Evolutionary conservation across 2,888 invertebrate species (phyloP), one percentile per base, ranked within the genome.

Genomic region (Rapana venosa): DNA sequence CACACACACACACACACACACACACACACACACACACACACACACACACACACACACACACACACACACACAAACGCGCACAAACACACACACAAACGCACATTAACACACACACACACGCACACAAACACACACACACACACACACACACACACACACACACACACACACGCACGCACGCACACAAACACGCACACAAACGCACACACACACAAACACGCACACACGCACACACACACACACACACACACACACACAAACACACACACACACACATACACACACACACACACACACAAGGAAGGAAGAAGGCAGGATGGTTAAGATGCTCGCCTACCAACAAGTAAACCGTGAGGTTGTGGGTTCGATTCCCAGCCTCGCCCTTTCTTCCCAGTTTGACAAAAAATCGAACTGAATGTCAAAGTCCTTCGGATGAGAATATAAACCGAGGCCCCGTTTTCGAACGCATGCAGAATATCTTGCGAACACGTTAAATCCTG

Each of bases 61-160:
- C 77, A 77, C 77, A 77, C 77, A 77, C 30, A 77, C 77, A 77
- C 77, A 77, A n/a, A 77, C 77, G 20, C 77, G 30, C 77, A 30
- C 77, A 77, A n/a, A 77, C 77, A 77, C 30, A 30, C 77, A 77
- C 77, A 77, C 77, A 77, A n/a, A 30, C 77, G 30, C 77, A 30
- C 77, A 77, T 1, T 0, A 0, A 11, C 77, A 77, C 77, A 30
- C 77, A 30, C 30, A 30, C 77, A 77, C 77, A n/a, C 77, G 13
- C 77, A 32, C 77, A 77, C 32, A 32, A 30, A 77, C 77, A 32
- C 77, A 26, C 70, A 8, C n/a, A 26, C 70, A 8, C 11, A 6
- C 17, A 30, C 77, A 77, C 77, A 30, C 77, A 30, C 77, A 30
- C 77, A n/a, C 77, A n/a, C 77, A 5, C 77, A n/a, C 77, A 74